Evolutionary conservation across 2,797 vertebrate species (phyloP).

Genomic region (Etheostoma perlongum): DNA sequence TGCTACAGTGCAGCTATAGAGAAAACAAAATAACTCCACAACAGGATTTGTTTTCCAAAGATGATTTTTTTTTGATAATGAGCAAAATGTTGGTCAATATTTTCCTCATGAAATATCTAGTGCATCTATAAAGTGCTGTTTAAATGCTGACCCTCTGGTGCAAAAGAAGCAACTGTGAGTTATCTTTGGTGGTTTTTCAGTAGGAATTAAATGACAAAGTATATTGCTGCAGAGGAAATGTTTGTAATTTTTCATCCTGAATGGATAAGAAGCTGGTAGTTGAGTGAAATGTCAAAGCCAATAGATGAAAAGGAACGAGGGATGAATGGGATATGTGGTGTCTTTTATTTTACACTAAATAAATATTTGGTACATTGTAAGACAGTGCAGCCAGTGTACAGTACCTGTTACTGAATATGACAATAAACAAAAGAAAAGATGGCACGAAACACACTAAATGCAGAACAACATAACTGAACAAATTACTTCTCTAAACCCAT

Average conservation of each 20-base stretch:
- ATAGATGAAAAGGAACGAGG: slow-evolving; percentile 45
- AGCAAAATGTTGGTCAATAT: too few relatives aligned
- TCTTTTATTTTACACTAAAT: slow-evolving; percentile 32
- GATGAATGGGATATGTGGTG: slow-evolving; percentile 2
- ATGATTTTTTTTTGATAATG: not conserved
- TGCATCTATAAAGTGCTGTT: not conserved
- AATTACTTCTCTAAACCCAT: not conserved
- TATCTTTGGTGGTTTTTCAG: slow-evolving; percentile 7
- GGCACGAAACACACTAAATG: not conserved
- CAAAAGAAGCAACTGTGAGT: not conserved
- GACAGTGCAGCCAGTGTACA: not conserved
- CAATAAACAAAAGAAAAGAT: not conserved
- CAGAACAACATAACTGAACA: not conserved
- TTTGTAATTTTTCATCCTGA: slow-evolving; percentile 34
- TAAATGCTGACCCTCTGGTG: not conserved
- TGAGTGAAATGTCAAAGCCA: slow-evolving; percentile 41
- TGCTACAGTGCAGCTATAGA: not conserved
- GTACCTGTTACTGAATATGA: not conserved
- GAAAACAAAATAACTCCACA: not conserved
- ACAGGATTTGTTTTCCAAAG: not conserved
- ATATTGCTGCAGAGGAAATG: slow-evolving; percentile 22
- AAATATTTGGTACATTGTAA: slow-evolving; percentile 22
- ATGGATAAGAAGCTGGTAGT: slow-evolving; percentile 16
- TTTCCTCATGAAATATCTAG: not conserved
- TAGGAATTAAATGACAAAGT: slow-evolving; percentile 16